These are phyloP conservation scores for Chromis chromis DNA, from an alignment of 2,797 vertebrate genomes.

Conservation along the genomic window DNA sequence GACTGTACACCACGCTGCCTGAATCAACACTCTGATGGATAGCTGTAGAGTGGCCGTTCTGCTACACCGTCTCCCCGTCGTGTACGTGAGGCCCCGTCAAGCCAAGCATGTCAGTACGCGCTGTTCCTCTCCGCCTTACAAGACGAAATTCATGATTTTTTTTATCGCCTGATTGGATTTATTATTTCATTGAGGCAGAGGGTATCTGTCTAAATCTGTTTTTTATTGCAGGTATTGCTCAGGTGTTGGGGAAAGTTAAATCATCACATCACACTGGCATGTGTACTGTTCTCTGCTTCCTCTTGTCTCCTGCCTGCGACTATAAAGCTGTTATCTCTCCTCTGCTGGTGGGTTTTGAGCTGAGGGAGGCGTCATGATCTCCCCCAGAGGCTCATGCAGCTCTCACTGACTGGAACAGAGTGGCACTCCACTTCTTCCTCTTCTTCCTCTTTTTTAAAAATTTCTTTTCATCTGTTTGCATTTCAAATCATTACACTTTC, in stretches of 20 bases:
- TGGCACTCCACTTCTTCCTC: slow-evolving; percentile 18
- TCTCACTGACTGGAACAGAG: slow-evolving; percentile 43
- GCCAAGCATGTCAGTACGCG: not conserved
- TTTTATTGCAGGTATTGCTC: slow-evolving; percentile 27
- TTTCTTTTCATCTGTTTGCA: slow-evolving; percentile 47
- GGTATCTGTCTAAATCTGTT: not conserved
- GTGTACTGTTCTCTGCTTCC: slow-evolving; percentile 6
- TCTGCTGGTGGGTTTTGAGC: slow-evolving; percentile 53
- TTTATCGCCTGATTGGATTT: not conserved
- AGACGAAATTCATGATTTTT: not conserved
- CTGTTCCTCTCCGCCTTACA: not conserved
- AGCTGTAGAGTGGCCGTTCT: not conserved
- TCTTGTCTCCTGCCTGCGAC: slow-evolving; percentile 33
- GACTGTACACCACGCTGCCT: slow-evolving; percentile 1
- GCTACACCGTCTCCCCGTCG: not conserved
- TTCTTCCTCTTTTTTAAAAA: not conserved
- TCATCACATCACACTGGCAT: slow-evolving; percentile 37
- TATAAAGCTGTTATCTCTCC: slow-evolving; percentile 54
- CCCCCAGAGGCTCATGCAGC: slow-evolving; percentile 47
- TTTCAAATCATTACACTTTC: slow-evolving; percentile 45
- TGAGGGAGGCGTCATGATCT: slow-evolving; percentile 56
- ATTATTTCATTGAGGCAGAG: not conserved
- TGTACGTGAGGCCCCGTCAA: slow-evolving; percentile 6
- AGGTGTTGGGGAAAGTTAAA: slow-evolving; percentile 42
- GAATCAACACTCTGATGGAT: slow-evolving; percentile 24